A percentile compares a stretch with the other conserved stretches of the same genome.
Conservation (phyloP, 2,113 vertebrate genomes). For the Piaya cayana region DNA sequence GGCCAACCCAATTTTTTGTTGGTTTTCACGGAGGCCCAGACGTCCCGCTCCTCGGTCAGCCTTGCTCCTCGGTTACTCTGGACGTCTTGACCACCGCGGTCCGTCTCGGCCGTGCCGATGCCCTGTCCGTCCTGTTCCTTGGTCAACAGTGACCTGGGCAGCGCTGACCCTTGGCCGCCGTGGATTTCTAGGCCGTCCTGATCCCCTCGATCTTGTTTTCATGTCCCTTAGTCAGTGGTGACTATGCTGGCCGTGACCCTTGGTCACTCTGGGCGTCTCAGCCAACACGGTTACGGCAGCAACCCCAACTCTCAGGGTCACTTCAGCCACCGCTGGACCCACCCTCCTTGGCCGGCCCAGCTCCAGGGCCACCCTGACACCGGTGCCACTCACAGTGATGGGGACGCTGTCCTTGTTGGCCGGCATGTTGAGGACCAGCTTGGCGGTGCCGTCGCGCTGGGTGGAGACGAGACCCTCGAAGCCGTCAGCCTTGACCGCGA, state of each 20-base stretch:
- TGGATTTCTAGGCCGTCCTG: background rate
- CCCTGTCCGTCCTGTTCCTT: background rate
- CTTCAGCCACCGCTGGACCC: background rate
- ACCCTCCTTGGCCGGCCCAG: background rate
- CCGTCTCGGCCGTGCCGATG: background rate
- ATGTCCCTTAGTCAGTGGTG: background rate
- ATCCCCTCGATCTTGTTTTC: too few species aligned
- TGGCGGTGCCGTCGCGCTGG: slow-evolving; percentile 56
- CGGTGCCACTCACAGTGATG: slow-evolving; percentile 59
- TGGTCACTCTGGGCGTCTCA: background rate
- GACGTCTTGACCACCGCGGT: background rate
- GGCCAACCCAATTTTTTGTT: background rate
- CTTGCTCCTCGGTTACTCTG: background rate
- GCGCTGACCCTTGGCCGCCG: background rate
- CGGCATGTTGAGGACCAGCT: slow-evolving; percentile 77
- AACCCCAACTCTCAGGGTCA: fast-evolving
- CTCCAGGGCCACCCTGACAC: fast-evolving
- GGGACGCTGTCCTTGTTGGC: background rate
- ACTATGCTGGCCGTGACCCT: background rate
- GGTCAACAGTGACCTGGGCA: background rate
- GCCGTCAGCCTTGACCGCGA: slow-evolving; percentile 68
- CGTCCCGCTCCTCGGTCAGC: background rate
- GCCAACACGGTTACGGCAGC: background rate
- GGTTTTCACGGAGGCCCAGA: background rate
- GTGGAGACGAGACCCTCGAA: background rate